A percentile compares a stretch with the other conserved stretches of the same genome.
phyloP scores from a whole-genome alignment of 2,113 vertebrate genomes.

The Uropsilus gracilis region DNA sequence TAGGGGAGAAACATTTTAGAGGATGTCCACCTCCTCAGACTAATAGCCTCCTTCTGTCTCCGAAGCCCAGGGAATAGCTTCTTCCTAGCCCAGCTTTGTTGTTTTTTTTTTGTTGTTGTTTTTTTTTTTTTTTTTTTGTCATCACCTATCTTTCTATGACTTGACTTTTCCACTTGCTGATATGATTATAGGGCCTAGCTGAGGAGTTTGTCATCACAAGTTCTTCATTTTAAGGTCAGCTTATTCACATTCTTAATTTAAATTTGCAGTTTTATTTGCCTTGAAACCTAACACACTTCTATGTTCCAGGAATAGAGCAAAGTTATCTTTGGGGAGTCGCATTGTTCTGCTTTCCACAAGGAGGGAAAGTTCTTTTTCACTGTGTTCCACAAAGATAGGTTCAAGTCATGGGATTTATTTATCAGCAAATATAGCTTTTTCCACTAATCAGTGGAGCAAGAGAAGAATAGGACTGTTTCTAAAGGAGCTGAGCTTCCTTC shows the following conservation, averaged over 20 bases:
- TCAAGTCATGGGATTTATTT: neutral
- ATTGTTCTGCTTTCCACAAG: neutral
- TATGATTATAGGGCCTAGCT: neutral
- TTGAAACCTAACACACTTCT: neutral
- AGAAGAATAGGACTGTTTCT: neutral
- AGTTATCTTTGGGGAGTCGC: neutral
- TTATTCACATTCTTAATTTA: neutral
- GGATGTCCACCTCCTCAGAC: neutral
- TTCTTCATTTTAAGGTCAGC: neutral
- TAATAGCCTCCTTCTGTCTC: neutral
- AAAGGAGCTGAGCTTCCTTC: neutral
- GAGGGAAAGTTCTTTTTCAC: neutral
- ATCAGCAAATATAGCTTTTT: neutral
- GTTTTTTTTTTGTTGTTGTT: too few species aligned
- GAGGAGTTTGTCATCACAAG: neutral
- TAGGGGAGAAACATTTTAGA: neutral
- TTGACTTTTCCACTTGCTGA: neutral
- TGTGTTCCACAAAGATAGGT: neutral
- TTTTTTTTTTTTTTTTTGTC: too few species aligned
- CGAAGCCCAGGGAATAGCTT: neutral
- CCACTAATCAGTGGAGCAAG: neutral
- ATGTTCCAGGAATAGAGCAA: neutral
- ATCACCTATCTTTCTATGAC: neutral
- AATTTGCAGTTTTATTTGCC: neutral
- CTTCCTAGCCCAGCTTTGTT: too few species aligned